A percentile compares a stretch with the other conserved stretches of the same genome.
Conservation (phyloP, 1,140 invertebrate species). For the Belonocnema kinseyi region DNA sequence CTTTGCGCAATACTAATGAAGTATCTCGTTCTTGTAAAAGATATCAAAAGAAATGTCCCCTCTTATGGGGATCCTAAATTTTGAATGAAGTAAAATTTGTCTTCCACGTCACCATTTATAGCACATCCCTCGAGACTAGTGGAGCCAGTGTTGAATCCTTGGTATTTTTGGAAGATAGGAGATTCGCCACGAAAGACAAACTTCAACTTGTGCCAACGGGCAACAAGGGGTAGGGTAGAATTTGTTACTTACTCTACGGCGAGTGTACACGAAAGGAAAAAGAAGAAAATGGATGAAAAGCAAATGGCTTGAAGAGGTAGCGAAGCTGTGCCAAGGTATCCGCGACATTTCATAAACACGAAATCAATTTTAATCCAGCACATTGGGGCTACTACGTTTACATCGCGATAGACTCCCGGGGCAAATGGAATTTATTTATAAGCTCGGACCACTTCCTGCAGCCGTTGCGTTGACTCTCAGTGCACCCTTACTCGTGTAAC, state of each 20-base stretch:
- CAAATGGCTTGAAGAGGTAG: slow-evolving; percentile 34
- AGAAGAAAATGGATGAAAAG: slow-evolving; percentile 32
- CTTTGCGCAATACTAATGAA: no score
- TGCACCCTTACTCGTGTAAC: slow-evolving; percentile 1
- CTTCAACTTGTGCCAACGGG: neutral
- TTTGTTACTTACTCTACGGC: slow-evolving; percentile 28
- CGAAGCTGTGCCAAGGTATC: slow-evolving; percentile 59
- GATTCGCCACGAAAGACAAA: slow-evolving; percentile 36
- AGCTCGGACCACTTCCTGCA: slow-evolving; percentile 47
- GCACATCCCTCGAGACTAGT: neutral
- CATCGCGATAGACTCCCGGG: slow-evolving; percentile 8
- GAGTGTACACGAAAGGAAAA: slow-evolving; percentile 37
- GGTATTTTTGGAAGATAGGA: slow-evolving; percentile 64
- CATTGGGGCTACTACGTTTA: slow-evolving; percentile 15
- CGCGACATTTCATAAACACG: slow-evolving; percentile 69
- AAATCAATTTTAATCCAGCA: slow-evolving; percentile 71
- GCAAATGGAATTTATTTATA: slow-evolving; percentile 67
- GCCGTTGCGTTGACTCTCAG: slow-evolving; percentile 35
- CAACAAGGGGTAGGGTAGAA: neutral
- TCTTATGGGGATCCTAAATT: no score
- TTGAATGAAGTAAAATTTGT: no score
- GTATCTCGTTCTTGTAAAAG: no score
- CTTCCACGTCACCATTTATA: no score
- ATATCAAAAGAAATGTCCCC: no score
- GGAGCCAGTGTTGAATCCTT: slow-evolving; percentile 55